Base-by-base conservation (phyloP, 2,888 invertebrate genomes). In the Drosophila testacea region DNA sequence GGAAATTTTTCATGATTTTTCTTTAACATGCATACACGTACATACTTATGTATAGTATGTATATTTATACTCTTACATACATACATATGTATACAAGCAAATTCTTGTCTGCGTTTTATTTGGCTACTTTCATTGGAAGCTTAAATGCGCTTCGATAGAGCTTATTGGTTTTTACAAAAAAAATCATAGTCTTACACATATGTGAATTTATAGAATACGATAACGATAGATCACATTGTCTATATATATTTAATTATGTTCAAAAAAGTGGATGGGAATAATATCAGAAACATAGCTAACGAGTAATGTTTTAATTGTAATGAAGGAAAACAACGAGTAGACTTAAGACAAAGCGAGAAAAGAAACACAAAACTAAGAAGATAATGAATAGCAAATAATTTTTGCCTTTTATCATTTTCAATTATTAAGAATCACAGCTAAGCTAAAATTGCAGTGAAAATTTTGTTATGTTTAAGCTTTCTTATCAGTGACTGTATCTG, bases 1-100 rank as follows among this genome's bases (percentile, higher is more conserved):
- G 66, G 62, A 73, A 66, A 73, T 79, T 72, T 82, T 77, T 79
- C 83, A 69, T 76, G 84, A 76, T 79, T 76, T 76, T 78, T 63
- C 54, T 69, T 56, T 38, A 34, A 46, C 38, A 56, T 13, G 71
- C 36, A 28, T 6, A 32, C 9, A 46, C 44, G 13, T 41, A 41
- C 16, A n/a, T 22, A 46, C 32, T n/a, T 55, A 50, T 9, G 47
- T 42, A 30, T 22, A 42, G 47, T 42, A 30, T 22, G 48, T 51
- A 63, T 70, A 56, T 41, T 39, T 39, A 39, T 48, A 36, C 54
- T 47, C 44, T 27, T 36, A 50, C 50, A 13, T 13, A 44, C 28
- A 28, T 54, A 30, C 38, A 41, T 66, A 32, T 67, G 48, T 60
- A 39, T 50, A 46, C 57, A 52, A 46, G 57, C 28, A 57, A 57